Evolutionary conservation across 2,888 invertebrate species (phyloP).

Genomic region (Andrena dorsata): DNA sequence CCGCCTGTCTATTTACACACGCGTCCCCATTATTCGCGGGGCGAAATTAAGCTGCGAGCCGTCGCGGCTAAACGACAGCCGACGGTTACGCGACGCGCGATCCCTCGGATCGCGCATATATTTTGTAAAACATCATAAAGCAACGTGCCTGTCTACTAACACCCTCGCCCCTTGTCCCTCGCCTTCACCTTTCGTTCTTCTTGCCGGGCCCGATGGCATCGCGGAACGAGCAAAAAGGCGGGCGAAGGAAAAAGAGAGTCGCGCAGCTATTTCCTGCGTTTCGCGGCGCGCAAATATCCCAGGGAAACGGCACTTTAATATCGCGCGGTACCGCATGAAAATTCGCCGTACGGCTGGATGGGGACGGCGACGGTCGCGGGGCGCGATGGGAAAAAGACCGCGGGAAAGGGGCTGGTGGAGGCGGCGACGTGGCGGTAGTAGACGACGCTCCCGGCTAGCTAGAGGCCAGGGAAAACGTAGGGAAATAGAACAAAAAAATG

Average conservation of each 20-base stretch:
- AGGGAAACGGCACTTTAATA: slow-evolving; percentile 72
- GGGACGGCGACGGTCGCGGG: background rate
- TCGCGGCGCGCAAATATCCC: slow-evolving; percentile 71
- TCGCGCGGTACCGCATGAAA: slow-evolving; percentile 67
- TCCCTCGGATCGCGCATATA: slow-evolving; percentile 12
- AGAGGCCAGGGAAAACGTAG: background rate
- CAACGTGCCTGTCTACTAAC: background rate
- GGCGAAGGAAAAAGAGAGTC: slow-evolving; percentile 65
- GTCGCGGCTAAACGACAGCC: slow-evolving; percentile 15
- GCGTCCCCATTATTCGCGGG: slow-evolving; percentile 19
- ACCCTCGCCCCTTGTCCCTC: background rate
- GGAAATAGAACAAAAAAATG: slow-evolving; percentile 7
- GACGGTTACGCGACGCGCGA: slow-evolving; percentile 10
- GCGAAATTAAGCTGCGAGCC: slow-evolving; percentile 27
- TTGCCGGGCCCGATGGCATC: slow-evolving; percentile 21
- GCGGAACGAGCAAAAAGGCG: slow-evolving; percentile 47
- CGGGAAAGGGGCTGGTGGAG: background rate
- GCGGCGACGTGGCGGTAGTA: background rate
- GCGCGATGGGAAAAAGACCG: background rate
- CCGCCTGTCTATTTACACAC: slow-evolving; percentile 37
- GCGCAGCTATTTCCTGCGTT: slow-evolving; percentile 71
- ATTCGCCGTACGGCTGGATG: slow-evolving; percentile 43
- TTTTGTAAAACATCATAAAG: slow-evolving; percentile 40
- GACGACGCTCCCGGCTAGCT: background rate
- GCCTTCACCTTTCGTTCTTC: slow-evolving; percentile 10